phyloP scores from a whole-genome alignment of 2,888 invertebrate genomes.

The Dryobotodes eremita region DNA sequence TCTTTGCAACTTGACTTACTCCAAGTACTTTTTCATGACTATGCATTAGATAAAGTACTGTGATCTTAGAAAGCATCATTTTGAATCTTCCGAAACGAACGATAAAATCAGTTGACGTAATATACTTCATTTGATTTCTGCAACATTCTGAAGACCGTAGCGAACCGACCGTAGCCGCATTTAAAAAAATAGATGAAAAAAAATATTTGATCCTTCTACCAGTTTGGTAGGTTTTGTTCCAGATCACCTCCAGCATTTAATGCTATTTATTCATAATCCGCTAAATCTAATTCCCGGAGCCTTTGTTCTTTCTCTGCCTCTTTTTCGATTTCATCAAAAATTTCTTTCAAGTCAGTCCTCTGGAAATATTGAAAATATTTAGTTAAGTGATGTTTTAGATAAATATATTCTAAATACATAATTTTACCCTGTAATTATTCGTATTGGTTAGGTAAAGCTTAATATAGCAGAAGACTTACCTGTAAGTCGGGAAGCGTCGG shows the following conservation, averaged over 20 bases:
- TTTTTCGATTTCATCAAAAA: conserved; percentile 70
- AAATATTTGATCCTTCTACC: conserved; percentile 14
- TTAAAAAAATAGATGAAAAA: conserved; percentile 1
- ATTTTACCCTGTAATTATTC: background rate
- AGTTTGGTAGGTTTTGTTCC: conserved; percentile 27
- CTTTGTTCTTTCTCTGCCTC: conserved; percentile 31
- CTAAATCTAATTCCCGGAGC: conserved; percentile 23
- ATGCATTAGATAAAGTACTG: background rate
- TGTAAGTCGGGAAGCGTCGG: conserved; percentile 73
- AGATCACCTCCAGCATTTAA: conserved; percentile 8
- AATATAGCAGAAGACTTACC: conserved; percentile 66
- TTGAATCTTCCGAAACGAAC: background rate
- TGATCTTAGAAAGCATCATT: conserved; percentile 12
- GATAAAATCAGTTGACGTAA: background rate
- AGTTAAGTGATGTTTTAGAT: background rate
- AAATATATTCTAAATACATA: background rate
- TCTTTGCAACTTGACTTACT: conserved; percentile 62
- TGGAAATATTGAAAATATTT: conserved; percentile 61
- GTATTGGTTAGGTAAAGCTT: background rate
- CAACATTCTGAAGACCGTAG: conserved; percentile 7
- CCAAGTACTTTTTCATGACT: conserved; percentile 39
- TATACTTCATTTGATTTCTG: conserved; percentile 20
- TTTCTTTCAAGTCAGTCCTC: conserved; percentile 73
- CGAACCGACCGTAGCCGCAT: background rate
- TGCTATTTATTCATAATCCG: conserved; percentile 28